A percentile compares a stretch with the other conserved stretches of the same genome.
These are phyloP conservation scores for Electrona antarctica DNA, from an alignment of 2,113 vertebrate species.

Conservation along the genomic window DNA sequence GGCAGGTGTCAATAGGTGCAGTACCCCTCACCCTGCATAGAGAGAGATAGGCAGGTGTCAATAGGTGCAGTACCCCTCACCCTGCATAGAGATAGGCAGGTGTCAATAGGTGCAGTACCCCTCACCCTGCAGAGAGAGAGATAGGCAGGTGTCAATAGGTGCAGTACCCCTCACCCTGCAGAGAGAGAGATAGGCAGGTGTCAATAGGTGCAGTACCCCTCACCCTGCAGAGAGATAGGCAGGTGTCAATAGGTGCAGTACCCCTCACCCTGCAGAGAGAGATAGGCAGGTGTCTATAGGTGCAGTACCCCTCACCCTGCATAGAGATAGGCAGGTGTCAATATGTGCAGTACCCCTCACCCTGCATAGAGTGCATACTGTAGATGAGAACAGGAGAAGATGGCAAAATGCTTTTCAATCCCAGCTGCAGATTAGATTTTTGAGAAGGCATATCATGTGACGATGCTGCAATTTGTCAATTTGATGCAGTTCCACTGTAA, in stretches of 20 bases:
- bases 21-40: too few relatives aligned
- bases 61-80: background rate
- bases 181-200: constrained; percentile 4
- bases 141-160: constrained; percentile 4
- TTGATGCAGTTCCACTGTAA: background rate
- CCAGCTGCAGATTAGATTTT: constrained; percentile 21
- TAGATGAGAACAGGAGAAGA: background rate
- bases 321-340: too few relatives aligned
- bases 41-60: constrained; percentile 7
- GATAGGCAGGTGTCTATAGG: too few relatives aligned
- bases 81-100: constrained; percentile 1
- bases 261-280: background rate
- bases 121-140: constrained; percentile 1
- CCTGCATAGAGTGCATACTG: too few relatives aligned
- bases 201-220: background rate
- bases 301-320: too few relatives aligned
- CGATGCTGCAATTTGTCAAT: background rate
- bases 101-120: constrained; percentile 2
- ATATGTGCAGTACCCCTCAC: too few relatives aligned
- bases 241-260: background rate
- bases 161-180: background rate
- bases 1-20: too few relatives aligned
- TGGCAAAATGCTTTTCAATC: constrained; percentile 7
- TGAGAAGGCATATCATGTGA: background rate
- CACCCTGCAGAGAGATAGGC: constrained; percentile 3